Evolutionary conservation across 2,113 vertebrate genomes (phyloP).

Genomic region (Tetrao urogallus): DNA sequence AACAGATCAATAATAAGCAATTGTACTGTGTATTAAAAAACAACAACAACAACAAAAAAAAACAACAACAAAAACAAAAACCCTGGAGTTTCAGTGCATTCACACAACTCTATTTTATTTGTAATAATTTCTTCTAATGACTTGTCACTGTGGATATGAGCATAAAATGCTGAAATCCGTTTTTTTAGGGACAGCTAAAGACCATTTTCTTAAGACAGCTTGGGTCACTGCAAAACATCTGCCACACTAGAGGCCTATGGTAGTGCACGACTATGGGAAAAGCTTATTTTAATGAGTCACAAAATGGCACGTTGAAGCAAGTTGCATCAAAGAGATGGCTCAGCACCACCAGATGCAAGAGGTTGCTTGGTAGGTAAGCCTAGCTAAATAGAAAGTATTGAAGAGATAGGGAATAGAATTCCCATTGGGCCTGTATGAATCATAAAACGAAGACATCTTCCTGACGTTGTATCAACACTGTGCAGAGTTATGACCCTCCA

Average conservation of each 20-base stretch:
- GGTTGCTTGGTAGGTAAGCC: not conserved
- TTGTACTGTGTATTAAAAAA: fast-evolving
- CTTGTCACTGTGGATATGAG: not conserved
- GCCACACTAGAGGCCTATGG: not conserved
- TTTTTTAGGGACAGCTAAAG: no score
- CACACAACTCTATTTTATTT: not conserved
- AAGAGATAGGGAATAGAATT: not conserved
- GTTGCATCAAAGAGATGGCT: not conserved
- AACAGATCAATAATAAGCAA: not conserved
- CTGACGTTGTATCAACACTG: not conserved
- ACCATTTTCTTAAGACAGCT: not conserved
- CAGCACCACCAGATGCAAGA: not conserved
- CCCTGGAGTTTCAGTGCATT: not conserved
- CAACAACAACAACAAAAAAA: no score
- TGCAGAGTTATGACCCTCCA: fast-evolving
- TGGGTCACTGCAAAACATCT: not conserved
- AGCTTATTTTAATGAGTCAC: not conserved
- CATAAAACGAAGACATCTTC: not conserved
- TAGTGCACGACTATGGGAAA: not conserved
- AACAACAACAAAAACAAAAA: not conserved
- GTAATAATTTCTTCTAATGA: not conserved
- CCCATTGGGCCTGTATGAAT: not conserved
- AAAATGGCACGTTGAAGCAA: not conserved
- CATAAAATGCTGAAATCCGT: not conserved
- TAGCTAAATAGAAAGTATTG: not conserved